Evolutionary conservation across 2,113 vertebrate species (phyloP).

Genomic region (Daphoenositta chrysoptera): DNA sequence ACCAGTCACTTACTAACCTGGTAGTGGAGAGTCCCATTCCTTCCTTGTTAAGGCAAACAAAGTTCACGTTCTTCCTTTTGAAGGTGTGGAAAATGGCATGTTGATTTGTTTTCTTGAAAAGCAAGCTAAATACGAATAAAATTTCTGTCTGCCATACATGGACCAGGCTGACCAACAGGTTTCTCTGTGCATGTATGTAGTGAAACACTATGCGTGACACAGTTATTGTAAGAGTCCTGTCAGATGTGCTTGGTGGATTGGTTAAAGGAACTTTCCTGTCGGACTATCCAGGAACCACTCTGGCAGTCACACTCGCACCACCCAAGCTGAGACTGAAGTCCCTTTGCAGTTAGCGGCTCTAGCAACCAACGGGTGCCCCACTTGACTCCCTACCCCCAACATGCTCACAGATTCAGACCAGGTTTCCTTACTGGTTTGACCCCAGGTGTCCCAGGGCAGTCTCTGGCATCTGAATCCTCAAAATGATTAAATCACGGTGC

Average conservation of each 20-base stretch:
- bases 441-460: background rate
- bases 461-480: background rate
- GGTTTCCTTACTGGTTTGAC: background rate
- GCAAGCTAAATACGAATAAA: background rate
- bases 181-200: accelerated
- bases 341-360: accelerated
- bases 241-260: background rate
- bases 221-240: background rate
- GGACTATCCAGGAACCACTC: background rate
- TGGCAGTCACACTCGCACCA: background rate
- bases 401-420: background rate
- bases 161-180: background rate
- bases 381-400: background rate
- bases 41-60: background rate
- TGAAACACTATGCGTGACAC: background rate
- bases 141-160: accelerated
- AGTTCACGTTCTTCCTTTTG: background rate
- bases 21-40: background rate
- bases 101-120: background rate
- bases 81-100: background rate
- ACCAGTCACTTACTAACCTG: background rate
- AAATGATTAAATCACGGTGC: background rate
- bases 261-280: background rate
- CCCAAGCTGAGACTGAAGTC: background rate
- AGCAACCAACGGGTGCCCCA: background rate